Base-by-base conservation (phyloP, 37 sponge, comb jelly and placozoan genomes). In the Ephydatia muelleri region DNA sequence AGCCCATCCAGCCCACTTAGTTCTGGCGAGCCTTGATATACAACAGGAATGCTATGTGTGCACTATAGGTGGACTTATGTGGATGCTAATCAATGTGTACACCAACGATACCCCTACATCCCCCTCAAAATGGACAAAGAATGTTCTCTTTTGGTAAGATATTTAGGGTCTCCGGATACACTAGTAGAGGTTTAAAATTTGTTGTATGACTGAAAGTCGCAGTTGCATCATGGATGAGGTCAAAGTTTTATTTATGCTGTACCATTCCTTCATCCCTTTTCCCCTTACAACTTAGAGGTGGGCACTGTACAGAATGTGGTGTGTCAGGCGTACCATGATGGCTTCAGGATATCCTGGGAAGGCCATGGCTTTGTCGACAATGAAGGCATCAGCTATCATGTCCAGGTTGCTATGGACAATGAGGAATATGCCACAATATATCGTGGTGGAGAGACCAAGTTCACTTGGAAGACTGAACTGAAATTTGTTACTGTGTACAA, bases 391-490 rank as follows among this genome's bases (percentile, higher is more conserved):
- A 76, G 47, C 75, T 88, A 88, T 69, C 71, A 82, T 64, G 47
- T 88, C 12, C 88, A 88, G 68, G 64, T 82, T 65, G 66, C 83
- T 0, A 26, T 38, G 3, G 70, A 77, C 13, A 69, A 68, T 47
- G 70, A 68, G 9, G 77, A 68, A 5, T 84, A 77, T 57, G 28
- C 32, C 30, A 35, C 12, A 3, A 67, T 84, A 22, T 84, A 68
- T 36, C 66, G 78, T 30, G 88, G 88, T 2, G 82, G 80, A 19
- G 37, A 83, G 25, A 82, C 79, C 75, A 88, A 88, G 72, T 88
- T 49, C 82, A 88, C 77, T 0, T 88, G 72, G 71, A 88, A 82
- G 64, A 25, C n/a, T 5, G 77, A 84, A 4, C 70, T 84, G 31
- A 49, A 76, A 39, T 2, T 30, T 28, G 31, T 36, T 23, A 32